Evolutionary conservation across 2,113 vertebrate species (phyloP).

Genomic region (Gorilla gorilla): DNA sequence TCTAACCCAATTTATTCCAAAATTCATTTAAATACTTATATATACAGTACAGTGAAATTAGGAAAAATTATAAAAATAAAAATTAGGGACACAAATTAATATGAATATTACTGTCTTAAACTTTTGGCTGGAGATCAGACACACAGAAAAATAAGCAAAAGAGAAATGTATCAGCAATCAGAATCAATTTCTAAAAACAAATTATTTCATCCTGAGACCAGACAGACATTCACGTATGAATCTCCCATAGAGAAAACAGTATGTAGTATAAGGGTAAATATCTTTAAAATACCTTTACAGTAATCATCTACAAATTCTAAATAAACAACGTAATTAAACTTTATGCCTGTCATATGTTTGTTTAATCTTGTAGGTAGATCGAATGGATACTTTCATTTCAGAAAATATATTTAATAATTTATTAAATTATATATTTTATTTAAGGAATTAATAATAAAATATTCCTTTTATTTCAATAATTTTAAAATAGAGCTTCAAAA

Average conservation of each 20-base stretch:
- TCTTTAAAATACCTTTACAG: background rate
- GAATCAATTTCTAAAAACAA: background rate
- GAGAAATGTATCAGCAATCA: background rate
- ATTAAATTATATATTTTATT: background rate
- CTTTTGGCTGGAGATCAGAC: background rate
- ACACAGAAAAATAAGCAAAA: background rate
- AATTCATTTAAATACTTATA: background rate
- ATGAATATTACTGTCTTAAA: background rate
- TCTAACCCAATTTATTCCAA: background rate
- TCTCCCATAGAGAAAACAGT: background rate
- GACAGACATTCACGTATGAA: background rate
- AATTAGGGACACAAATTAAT: background rate
- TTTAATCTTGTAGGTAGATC: background rate
- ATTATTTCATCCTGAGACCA: background rate
- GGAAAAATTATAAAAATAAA: background rate
- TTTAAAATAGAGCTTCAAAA: slow-evolving; percentile 21
- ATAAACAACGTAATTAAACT: background rate
- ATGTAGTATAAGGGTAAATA: background rate
- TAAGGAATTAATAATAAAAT: background rate
- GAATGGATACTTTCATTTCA: background rate
- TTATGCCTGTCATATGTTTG: background rate
- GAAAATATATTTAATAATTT: background rate
- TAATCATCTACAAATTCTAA: background rate
- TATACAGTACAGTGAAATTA: background rate
- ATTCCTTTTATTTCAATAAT: slow-evolving; percentile 1